These are phyloP conservation scores for Ptilorrhoa leucosticta DNA, from an alignment of 2,113 vertebrate genomes.

Conservation along the genomic window DNA sequence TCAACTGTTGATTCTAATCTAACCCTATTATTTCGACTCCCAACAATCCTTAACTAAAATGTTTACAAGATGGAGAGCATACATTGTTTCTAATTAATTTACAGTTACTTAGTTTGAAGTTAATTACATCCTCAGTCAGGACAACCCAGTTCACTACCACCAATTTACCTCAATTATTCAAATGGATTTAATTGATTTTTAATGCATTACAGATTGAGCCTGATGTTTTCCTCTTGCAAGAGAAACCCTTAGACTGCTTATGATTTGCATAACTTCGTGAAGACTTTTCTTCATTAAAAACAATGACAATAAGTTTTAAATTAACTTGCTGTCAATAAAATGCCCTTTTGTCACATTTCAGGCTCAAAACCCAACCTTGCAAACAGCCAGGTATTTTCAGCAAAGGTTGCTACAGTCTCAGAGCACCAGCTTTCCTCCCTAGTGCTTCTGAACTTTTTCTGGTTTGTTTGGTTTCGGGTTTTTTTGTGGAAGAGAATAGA, in stretches of 20 bases:
- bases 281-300: constrained; percentile 1
- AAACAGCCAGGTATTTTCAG: background rate
- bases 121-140: constrained; percentile 34
- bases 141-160: constrained; percentile 4
- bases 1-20: background rate
- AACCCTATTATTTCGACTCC: background rate
- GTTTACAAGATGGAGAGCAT: background rate
- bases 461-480: background rate
- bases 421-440: background rate
- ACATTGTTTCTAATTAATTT: constrained; percentile 27
- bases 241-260: background rate
- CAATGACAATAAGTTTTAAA: background rate
- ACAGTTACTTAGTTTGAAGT: constrained; percentile 23
- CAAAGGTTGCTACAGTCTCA: background rate
- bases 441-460: background rate
- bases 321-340: background rate
- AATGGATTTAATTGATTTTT: constrained; percentile 26
- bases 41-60: background rate
- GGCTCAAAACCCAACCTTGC: background rate
- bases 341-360: background rate
- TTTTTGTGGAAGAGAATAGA: background rate
- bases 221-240: background rate
- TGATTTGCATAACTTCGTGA: constrained; percentile 20
- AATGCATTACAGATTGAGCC: constrained; percentile 11
- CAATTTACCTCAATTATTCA: constrained; percentile 44